Base-by-base conservation (phyloP, 2,113 vertebrate species). In the Elgaria multicarinata region DNA sequence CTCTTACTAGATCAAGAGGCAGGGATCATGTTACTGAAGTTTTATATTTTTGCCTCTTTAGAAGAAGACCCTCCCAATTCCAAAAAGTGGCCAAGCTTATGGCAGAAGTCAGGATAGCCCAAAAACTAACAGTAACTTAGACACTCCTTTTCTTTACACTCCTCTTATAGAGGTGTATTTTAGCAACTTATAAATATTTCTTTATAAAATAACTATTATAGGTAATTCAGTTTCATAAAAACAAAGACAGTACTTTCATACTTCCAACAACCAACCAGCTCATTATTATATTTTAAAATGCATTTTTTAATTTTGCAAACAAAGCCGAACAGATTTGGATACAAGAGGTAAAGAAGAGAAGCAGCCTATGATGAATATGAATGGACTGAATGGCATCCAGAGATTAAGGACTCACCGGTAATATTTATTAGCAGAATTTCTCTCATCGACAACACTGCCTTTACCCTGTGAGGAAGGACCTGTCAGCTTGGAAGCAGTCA, bases 401-500 rank as follows among this genome's bases (percentile, higher is more conserved):
- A 93, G 78, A 77, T 50, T 69, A 78, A 86, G 90, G 87, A 96
- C 97, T 97, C 94, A 97, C 97, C 97, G 97, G 86, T 96, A 97
- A 94, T 97, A 97, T 96, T 97, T 97, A 96, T 96, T 97, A 96
- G 97, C 95, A 93, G 97, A 91, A 95, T 97, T 97, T 96, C 97
- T 97, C 93, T 97, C 97, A 96, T 97, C 97, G 94, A 95, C 94
- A 95, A 97, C 95, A 96, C 95, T 97, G 95, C 97, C 95, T 97
- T 97, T 97, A 97, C 96, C 96, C 92, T 97, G 97, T 69, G 97
- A 96, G 95, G 97, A 95, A 95, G 96, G 95, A 95, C 95, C 95
- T 95, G 97, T 96, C 93, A 97, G 95, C 93, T 97, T 97, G 94
- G 97, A 93, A 96, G 96, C 85, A 95, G 96, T 90, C 97, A 97